These are phyloP conservation scores for Drosophila gaucha DNA, from an alignment of 2,888 invertebrate genomes.

Conservation along the genomic window DNA sequence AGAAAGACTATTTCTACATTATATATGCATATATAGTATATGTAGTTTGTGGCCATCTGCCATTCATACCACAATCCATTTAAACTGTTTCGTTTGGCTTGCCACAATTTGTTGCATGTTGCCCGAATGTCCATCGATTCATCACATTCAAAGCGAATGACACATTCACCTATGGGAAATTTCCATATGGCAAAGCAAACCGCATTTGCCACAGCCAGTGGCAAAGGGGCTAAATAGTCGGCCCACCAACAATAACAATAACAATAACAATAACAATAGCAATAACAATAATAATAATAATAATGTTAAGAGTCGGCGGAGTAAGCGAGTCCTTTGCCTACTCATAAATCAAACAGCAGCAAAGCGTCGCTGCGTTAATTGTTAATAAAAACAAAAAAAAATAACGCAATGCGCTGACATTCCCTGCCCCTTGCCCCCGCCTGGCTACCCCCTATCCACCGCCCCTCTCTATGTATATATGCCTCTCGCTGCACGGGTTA, in stretches of 20 bases:
- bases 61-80: neutral
- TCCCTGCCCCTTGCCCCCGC: neutral
- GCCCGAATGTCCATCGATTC: neutral
- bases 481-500: constrained; percentile 2
- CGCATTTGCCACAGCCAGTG: neutral
- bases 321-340: constrained; percentile 18
- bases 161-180: constrained; percentile 24
- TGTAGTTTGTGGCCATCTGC: neutral
- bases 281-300: constrained; percentile 29
- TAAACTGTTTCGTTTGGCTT: neutral
- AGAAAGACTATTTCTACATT: too few species aligned
- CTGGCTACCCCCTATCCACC: neutral
- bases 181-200: constrained; percentile 7
- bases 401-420: constrained; percentile 28
- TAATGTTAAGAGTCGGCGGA: constrained; percentile 7
- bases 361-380: constrained; percentile 53
- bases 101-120: constrained; percentile 1
- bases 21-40: neutral
- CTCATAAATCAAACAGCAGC: constrained; percentile 41
- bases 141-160: neutral
- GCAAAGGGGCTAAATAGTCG: constrained; percentile 1
- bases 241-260: neutral
- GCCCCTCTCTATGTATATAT: neutral
- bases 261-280: neutral
- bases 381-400: constrained; percentile 50